phyloP scores from a whole-genome alignment of 2,113 vertebrate species.

The Lates calcarifer region DNA sequence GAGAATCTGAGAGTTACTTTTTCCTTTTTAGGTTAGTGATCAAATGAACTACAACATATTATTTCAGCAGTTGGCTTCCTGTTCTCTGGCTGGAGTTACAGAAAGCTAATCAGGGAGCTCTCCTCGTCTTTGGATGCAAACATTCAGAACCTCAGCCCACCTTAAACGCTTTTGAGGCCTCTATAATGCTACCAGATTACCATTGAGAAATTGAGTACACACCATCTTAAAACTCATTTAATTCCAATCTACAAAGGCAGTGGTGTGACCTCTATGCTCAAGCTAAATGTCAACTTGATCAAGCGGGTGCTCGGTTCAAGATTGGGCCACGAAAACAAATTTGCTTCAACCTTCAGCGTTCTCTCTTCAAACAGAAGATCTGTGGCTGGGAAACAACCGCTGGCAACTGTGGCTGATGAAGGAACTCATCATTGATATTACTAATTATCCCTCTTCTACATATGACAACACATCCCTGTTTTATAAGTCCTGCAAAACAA shows the following conservation, averaged over 20 bases:
- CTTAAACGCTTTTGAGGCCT: neutral
- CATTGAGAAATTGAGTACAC: constrained; percentile 16
- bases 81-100: neutral
- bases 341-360: constrained; percentile 25
- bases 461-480: neutral
- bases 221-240: constrained; percentile 42
- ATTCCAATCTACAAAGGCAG: constrained; percentile 38
- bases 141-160: neutral
- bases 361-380: constrained; percentile 1
- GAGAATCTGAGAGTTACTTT: neutral
- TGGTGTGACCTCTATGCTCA: constrained; percentile 41
- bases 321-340: constrained; percentile 36
- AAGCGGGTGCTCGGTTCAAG: neutral
- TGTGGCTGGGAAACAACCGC: neutral
- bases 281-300: constrained; percentile 50
- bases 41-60: neutral
- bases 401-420: neutral
- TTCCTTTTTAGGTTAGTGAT: neutral
- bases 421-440: neutral
- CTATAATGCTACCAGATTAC: constrained; percentile 1
- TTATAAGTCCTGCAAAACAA: neutral
- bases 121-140: neutral
- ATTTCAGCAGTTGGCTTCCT: neutral
- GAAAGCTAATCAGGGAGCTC: neutral
- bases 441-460: neutral